Base-by-base conservation (phyloP, 1,140 invertebrate species). In the Sitodiplosis mosellana region DNA sequence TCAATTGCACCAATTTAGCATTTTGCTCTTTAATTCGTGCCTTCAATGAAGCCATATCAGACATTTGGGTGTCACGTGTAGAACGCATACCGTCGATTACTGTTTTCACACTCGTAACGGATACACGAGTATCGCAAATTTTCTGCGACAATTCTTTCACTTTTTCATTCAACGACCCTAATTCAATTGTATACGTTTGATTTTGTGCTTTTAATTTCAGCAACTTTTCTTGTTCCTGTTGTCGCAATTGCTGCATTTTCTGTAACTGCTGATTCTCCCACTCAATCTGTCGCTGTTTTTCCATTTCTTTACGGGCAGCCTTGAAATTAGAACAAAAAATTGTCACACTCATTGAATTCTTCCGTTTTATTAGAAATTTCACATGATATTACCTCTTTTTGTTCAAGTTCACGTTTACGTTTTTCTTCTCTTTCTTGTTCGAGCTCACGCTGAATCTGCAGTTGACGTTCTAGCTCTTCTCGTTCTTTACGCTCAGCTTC, bases 21-120 rank as follows among this genome's bases (percentile, higher is more conserved):
- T 84, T 92, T 54, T 90, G 78, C 56, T 90, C 87, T 55, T 88
- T 84, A 1, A 90, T 69, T 56, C 78, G 75, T 37, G 76, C 77
- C 60, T 97, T 94, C 3, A 95, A 69, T 41, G 80, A 76, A 12
- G 84, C 78, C 78, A 96, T 91, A 56, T 93, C 87, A 45, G 80
- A 74, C 66, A 95, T 77, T 53, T 89, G 89, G 1, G 80, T 69
- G 63, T 99, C 95, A 33, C 95, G 71, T 20, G 87, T 87, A 0
- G 77, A 76, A 45, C 93, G 70, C 94, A 99, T 98, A 4, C 84
- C 83, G 69, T 99, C 94, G 52, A 99, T 99, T 19, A 87, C 89
- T 2, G 82, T 77, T 66, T 98, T 98, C 0, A 94, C 84, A 36
- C 84, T 82, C 0, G 90, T 86, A 0, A 99, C 93, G 17, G 81